Evolutionary conservation across 2,888 invertebrate species (phyloP).

Genomic region (Hirtodrosophila cameraria): DNA sequence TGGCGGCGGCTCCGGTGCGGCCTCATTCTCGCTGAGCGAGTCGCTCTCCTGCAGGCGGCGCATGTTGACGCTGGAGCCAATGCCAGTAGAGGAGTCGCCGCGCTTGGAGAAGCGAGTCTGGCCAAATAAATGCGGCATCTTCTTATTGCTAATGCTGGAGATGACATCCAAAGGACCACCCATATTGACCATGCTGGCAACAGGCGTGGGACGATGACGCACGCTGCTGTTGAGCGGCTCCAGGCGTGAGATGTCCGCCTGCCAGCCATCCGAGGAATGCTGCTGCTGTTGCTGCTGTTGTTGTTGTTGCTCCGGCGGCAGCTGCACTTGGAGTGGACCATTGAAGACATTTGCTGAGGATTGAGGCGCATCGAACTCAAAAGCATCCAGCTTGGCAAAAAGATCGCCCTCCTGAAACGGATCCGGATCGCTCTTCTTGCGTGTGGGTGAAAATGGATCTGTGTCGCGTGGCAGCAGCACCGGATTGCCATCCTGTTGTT

Average conservation of each 20-base stretch:
- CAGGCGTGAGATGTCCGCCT: slow-evolving; percentile 59
- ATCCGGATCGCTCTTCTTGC: slow-evolving; percentile 88
- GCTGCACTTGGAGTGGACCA: slow-evolving; percentile 88
- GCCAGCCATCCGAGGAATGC: slow-evolving; percentile 57
- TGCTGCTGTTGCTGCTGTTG: slow-evolving; percentile 19
- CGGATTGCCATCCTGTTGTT: slow-evolving; percentile 66
- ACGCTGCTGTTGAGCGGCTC: slow-evolving; percentile 61
- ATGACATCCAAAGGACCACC: slow-evolving; percentile 83
- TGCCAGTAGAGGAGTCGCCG: slow-evolving; percentile 54
- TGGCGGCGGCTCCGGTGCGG: slow-evolving; percentile 84
- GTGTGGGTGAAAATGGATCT: slow-evolving; percentile 84
- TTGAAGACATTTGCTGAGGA: slow-evolving; percentile 84
- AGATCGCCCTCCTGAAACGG: slow-evolving; percentile 88
- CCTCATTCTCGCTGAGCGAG: slow-evolving; percentile 84
- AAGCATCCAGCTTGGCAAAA: slow-evolving; percentile 83
- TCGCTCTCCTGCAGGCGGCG: slow-evolving; percentile 84
- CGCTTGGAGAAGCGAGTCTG: slow-evolving; percentile 83
- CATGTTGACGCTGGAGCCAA: slow-evolving; percentile 84
- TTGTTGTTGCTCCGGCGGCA: slow-evolving; percentile 87
- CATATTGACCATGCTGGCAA: slow-evolving; percentile 50
- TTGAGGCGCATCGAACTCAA: slow-evolving; percentile 82
- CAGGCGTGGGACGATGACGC: slow-evolving; percentile 71
- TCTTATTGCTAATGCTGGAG: slow-evolving; percentile 84
- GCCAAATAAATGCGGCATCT: slow-evolving; percentile 84
- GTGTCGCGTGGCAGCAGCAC: slow-evolving; percentile 84